Percentiles rank a stretch among this genome's conserved stretches.
Evolutionary conservation across 2,797 vertebrate species (phyloP).

Genomic region (Melanotaenia parkinsoni): DNA sequence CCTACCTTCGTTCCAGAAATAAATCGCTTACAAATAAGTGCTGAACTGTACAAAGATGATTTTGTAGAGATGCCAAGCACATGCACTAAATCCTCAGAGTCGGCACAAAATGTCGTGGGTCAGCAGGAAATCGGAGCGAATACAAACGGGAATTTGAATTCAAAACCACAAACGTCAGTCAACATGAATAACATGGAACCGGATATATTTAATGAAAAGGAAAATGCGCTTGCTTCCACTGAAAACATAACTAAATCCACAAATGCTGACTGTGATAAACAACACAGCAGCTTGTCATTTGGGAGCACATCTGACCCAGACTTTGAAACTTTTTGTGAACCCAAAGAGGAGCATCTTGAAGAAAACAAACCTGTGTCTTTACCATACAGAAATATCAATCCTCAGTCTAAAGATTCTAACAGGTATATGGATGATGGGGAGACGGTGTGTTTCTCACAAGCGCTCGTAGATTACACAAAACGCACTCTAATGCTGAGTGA

Average conservation of each 20-base stretch:
- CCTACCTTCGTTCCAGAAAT: constrained; percentile 79
- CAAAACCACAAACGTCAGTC: constrained; percentile 68
- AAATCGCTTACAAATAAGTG: constrained; percentile 85
- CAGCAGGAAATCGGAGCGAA: constrained; percentile 62
- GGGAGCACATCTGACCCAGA: constrained; percentile 64
- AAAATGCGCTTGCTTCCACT: constrained; percentile 44
- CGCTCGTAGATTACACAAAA: constrained; percentile 93
- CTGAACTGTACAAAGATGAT: constrained; percentile 85
- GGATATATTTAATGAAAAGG: constrained; percentile 54
- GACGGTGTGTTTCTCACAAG: constrained; percentile 93
- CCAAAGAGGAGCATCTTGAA: constrained; percentile 72
- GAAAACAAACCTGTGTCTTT: constrained; percentile 68
- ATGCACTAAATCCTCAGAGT: constrained; percentile 71
- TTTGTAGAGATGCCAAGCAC: constrained; percentile 85
- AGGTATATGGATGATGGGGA: constrained; percentile 83
- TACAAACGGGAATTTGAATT: constrained; percentile 71
- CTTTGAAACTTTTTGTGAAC: constrained; percentile 72
- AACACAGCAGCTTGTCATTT: constrained; percentile 67
- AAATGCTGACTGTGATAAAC: constrained; percentile 60
- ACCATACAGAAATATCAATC: constrained; percentile 60
- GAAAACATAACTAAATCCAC: constrained; percentile 51
- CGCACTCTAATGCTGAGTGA: constrained; percentile 88
- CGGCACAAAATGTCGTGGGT: constrained; percentile 62
- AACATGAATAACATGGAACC: constrained; percentile 65
- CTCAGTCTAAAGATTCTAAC: constrained; percentile 51